A percentile compares a stretch with the other conserved stretches of the same genome.
Evolutionary conservation across 2,113 vertebrate species (phyloP).

Genomic region (Aptenodytes patagonicus): DNA sequence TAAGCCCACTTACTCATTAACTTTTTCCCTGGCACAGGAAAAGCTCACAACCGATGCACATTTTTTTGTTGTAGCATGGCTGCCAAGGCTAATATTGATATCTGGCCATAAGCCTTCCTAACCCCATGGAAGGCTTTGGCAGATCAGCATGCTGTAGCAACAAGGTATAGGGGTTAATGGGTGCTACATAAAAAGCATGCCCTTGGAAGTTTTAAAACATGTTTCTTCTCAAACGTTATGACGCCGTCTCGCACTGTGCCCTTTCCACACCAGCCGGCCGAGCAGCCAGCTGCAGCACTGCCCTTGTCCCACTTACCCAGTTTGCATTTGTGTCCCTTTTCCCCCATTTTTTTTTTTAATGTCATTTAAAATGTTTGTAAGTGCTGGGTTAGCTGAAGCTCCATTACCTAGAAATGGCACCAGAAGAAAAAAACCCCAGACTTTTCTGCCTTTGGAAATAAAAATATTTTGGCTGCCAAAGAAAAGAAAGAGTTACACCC

Average conservation of each 20-base stretch:
- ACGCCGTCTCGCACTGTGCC: background rate
- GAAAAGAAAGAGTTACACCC: constrained; percentile 57
- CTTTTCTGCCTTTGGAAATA: constrained; percentile 55
- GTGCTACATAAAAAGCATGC: background rate
- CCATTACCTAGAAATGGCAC: constrained; percentile 16
- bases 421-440: background rate
- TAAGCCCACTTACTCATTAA: background rate
- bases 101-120: background rate
- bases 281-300: background rate
- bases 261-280: background rate
- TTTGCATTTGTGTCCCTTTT: background rate
- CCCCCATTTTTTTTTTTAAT: background rate
- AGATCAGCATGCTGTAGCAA: background rate
- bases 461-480: constrained; percentile 56
- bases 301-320: background rate
- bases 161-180: background rate
- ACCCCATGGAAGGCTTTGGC: background rate
- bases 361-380: background rate
- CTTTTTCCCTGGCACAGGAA: background rate
- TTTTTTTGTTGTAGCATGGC: background rate
- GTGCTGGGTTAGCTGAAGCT: background rate
- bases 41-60: background rate
- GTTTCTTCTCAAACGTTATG: background rate
- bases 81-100: background rate
- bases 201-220: background rate